These are phyloP conservation scores for Nasonia oneida DNA, from an alignment of 2,888 invertebrate species.

Conservation along the genomic window DNA sequence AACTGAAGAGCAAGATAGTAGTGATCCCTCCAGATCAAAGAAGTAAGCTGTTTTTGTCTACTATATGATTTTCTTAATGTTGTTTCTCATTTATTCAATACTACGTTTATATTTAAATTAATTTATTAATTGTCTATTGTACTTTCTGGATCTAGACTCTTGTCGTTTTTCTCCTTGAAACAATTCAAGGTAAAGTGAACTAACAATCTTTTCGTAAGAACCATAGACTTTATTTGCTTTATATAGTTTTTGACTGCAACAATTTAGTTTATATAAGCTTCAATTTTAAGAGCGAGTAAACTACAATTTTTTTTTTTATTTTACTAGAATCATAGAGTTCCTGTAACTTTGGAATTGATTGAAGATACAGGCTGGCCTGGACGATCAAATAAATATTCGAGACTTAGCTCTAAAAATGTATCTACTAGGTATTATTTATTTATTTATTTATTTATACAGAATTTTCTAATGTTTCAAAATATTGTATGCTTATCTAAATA, in stretches of 20 bases:
- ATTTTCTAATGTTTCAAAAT: neutral
- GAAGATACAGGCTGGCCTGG: conserved; percentile 73
- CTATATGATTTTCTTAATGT: conserved; percentile 3
- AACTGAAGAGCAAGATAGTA: conserved; percentile 41
- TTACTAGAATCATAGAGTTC: conserved; percentile 71
- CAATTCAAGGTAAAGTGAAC: conserved; percentile 70
- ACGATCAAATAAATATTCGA: conserved; percentile 71
- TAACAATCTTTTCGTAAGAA: conserved; percentile 28
- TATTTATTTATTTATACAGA: neutral
- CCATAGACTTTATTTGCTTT: neutral
- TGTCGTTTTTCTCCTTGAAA: conserved; percentile 75
- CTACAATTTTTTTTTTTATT: conserved; percentile 51
- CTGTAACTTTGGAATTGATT: conserved; percentile 72
- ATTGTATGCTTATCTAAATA: conserved; percentile 11
- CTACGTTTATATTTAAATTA: conserved; percentile 45
- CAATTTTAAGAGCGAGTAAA: neutral
- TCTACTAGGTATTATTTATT: conserved; percentile 69
- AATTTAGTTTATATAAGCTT: neutral
- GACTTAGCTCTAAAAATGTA: conserved; percentile 70
- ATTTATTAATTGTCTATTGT: conserved; percentile 66
- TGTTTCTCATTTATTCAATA: conserved; percentile 28
- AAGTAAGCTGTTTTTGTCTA: conserved; percentile 34
- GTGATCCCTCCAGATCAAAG: conserved; percentile 51
- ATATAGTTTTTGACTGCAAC: neutral
- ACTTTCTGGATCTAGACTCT: conserved; percentile 72